Conservation (phyloP, 2,888 invertebrate genomes). For the Axea sp. region DNA sequence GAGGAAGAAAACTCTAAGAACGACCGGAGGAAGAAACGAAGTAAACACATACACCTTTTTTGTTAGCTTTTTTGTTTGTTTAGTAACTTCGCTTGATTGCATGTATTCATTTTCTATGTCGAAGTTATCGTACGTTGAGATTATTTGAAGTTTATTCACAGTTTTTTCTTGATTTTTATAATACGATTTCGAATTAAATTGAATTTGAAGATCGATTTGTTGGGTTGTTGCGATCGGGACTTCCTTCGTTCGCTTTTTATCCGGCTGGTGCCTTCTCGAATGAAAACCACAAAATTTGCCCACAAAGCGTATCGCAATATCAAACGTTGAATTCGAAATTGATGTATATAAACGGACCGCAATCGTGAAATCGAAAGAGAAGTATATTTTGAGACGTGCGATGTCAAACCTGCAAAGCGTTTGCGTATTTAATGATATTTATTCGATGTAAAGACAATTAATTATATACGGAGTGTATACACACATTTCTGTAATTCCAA, state of each 20-base stretch:
- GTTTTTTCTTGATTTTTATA: too few relatives aligned
- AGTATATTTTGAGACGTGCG: constrained; percentile 32
- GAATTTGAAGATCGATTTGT: background rate
- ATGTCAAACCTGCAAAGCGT: constrained; percentile 9
- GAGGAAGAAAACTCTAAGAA: background rate
- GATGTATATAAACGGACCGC: constrained; percentile 6
- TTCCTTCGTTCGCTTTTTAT: background rate
- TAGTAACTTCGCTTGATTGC: too few relatives aligned
- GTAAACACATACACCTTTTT: background rate
- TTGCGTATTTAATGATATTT: constrained; percentile 50
- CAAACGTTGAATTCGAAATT: too few relatives aligned
- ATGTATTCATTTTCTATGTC: too few relatives aligned
- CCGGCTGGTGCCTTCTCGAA: background rate
- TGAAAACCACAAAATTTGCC: too few relatives aligned
- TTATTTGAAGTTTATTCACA: too few relatives aligned
- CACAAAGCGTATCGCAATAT: too few relatives aligned
- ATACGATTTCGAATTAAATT: background rate
- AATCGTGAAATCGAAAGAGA: background rate
- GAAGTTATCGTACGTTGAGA: too few relatives aligned
- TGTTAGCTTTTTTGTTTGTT: too few relatives aligned
- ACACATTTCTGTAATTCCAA: constrained; percentile 27
- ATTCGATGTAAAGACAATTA: constrained; percentile 40
- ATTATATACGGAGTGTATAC: constrained; percentile 31
- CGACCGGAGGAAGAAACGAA: constrained; percentile 4
- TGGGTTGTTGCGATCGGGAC: background rate